Evolutionary conservation across 2,797 vertebrate genomes (phyloP).

Genomic region (Myripristis murdjan): DNA sequence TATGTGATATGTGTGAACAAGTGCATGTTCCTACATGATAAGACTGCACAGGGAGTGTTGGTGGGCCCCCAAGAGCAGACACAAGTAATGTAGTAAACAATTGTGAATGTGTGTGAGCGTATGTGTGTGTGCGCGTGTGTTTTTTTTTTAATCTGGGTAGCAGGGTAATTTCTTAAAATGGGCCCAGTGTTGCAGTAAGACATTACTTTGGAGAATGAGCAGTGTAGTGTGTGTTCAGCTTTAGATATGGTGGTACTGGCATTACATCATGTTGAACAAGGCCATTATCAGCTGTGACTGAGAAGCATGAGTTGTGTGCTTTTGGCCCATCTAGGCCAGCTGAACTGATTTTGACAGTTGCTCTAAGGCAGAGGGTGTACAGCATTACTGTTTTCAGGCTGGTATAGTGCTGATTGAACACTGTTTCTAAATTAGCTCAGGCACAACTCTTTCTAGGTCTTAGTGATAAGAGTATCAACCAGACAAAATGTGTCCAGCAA

Average conservation of each 20-base stretch:
- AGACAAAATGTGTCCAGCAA: background rate
- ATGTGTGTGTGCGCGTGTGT: too few relatives aligned
- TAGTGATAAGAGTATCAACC: background rate
- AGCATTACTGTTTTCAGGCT: background rate
- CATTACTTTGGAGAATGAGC: background rate
- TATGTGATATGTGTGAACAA: background rate
- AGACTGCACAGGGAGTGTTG: background rate
- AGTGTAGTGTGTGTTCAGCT: background rate
- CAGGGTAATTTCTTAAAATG: background rate
- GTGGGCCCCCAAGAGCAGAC: background rate
- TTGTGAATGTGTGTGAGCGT: too few relatives aligned
- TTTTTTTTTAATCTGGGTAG: background rate
- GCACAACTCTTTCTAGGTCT: too few relatives aligned
- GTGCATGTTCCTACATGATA: conserved; percentile 15
- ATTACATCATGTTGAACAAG: background rate
- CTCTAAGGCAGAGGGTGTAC: background rate
- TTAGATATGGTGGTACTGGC: background rate
- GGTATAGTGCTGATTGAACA: background rate
- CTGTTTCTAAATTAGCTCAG: background rate
- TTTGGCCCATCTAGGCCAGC: background rate
- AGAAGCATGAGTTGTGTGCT: background rate
- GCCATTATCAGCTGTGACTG: background rate
- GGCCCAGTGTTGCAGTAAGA: background rate
- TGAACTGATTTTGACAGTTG: conserved; percentile 6
- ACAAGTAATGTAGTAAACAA: background rate